phyloP scores from a whole-genome alignment of 1,140 invertebrate genomes.

The Pogonus chalceus region DNA sequence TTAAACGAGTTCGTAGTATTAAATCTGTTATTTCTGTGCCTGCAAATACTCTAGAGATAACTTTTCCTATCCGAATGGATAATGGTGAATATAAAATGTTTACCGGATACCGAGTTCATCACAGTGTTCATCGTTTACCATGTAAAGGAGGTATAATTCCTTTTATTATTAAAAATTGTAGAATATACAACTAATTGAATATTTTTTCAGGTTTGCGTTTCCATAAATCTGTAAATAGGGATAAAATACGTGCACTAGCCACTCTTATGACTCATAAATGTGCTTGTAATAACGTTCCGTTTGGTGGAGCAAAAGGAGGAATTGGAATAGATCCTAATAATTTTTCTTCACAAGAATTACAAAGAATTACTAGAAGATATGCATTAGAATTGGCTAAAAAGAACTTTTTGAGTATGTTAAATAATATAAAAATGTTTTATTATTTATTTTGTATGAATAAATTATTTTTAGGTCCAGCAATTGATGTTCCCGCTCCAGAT shows the following conservation, averaged over 20 bases:
- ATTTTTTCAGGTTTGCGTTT: constrained; percentile 59
- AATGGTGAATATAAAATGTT: constrained; percentile 74
- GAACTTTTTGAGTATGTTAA: constrained; percentile 57
- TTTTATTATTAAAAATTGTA: neutral
- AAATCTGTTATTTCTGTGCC: constrained; percentile 55
- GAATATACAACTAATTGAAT: no score
- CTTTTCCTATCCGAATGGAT: constrained; percentile 69
- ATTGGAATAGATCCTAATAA: constrained; percentile 73
- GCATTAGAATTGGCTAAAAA: constrained; percentile 80
- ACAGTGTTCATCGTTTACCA: constrained; percentile 69
- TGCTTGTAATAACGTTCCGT: constrained; percentile 77
- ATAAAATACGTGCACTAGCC: constrained; percentile 74
- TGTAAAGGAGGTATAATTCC: constrained; percentile 65
- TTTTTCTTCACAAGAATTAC: constrained; percentile 67
- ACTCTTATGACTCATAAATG: constrained; percentile 81
- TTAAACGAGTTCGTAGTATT: constrained; percentile 50
- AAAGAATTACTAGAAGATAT: constrained; percentile 78
- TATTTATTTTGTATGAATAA: constrained; percentile 21
- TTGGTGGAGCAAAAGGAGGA: constrained; percentile 76
- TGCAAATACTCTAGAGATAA: constrained; percentile 46
- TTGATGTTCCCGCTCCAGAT: constrained; percentile 83
- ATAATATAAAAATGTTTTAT: constrained; percentile 22
- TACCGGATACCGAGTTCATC: constrained; percentile 72
- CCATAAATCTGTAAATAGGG: constrained; percentile 54
- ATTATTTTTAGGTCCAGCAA: constrained; percentile 46